Conservation (phyloP, 2,113 vertebrate species). For the Pampusana beccarii region DNA sequence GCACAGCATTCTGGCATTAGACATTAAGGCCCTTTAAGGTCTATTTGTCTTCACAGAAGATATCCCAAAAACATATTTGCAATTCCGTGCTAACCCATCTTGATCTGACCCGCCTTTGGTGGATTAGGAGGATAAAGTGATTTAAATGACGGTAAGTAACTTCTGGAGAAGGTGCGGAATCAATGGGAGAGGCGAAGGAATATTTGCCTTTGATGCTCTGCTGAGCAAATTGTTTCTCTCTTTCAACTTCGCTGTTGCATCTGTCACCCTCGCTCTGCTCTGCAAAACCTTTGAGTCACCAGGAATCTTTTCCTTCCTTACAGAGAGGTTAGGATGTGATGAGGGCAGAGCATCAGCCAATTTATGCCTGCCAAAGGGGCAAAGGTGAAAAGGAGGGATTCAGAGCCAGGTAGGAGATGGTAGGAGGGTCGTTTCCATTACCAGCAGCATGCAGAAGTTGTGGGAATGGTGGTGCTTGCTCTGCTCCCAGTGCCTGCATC, state of each 20-base stretch:
- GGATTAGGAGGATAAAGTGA: constrained; percentile 40
- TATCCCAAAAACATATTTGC: constrained; percentile 34
- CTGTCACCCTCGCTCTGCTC: neutral
- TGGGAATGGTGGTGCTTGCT: neutral
- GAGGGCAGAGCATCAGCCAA: neutral
- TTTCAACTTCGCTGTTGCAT: neutral
- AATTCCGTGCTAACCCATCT: neutral
- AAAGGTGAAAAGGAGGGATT: neutral
- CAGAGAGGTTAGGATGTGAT: neutral
- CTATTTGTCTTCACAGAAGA: constrained; percentile 26
- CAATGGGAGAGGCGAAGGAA: neutral
- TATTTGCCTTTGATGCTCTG: constrained; percentile 16
- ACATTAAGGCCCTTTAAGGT: neutral
- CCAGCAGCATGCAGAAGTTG: neutral
- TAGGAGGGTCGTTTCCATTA: neutral
- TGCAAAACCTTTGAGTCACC: neutral
- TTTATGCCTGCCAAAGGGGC: neutral
- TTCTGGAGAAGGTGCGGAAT: neutral
- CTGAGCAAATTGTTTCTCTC: neutral
- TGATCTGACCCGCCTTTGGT: constrained; percentile 28
- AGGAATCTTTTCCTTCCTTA: neutral
- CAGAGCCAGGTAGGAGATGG: neutral
- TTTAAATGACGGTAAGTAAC: neutral
- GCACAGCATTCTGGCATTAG: constrained; percentile 3
- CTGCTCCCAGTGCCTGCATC: neutral